phyloP scores from a whole-genome alignment of 2,797 vertebrate species.

The Lycodopsis pacificus region DNA sequence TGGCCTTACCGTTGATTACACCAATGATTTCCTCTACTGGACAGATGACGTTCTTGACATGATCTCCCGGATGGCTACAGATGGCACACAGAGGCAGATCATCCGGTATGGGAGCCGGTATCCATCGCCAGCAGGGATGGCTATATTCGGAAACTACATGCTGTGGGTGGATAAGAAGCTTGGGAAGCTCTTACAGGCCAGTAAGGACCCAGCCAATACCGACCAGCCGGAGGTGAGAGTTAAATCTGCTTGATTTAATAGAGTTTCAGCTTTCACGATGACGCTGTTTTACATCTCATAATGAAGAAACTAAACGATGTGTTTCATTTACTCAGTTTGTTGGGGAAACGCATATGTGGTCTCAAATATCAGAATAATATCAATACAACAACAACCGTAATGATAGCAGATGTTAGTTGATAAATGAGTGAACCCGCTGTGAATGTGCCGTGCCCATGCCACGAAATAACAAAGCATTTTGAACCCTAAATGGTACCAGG shows the following conservation, averaged over 20 bases:
- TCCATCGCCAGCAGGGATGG: slow-evolving; percentile 90
- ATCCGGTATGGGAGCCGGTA: slow-evolving; percentile 91
- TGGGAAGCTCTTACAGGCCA: slow-evolving; percentile 92
- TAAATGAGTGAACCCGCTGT: background rate
- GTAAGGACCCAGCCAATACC: slow-evolving; percentile 87
- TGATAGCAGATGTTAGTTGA: background rate
- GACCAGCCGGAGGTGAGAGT: slow-evolving; percentile 81
- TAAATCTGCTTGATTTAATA: slow-evolving; percentile 5
- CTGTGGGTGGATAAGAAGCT: slow-evolving; percentile 95
- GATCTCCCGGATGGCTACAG: slow-evolving; percentile 88
- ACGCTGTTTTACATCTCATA: background rate
- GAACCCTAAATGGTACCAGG: slow-evolving; percentile 46
- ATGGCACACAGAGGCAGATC: slow-evolving; percentile 88
- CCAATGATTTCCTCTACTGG: slow-evolving; percentile 90
- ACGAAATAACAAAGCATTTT: background rate
- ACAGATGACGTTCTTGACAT: slow-evolving; percentile 93
- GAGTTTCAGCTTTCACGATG: slow-evolving; percentile 1
- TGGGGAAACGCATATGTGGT: background rate
- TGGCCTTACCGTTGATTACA: slow-evolving; percentile 90
- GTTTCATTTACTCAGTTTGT: background rate
- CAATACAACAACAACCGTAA: background rate
- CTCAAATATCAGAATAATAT: background rate
- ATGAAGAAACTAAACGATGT: background rate
- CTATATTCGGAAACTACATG: slow-evolving; percentile 90
- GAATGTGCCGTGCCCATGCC: background rate